Evolutionary conservation across 2,113 vertebrate genomes (phyloP).

Genomic region (Lepus timidus): DNA sequence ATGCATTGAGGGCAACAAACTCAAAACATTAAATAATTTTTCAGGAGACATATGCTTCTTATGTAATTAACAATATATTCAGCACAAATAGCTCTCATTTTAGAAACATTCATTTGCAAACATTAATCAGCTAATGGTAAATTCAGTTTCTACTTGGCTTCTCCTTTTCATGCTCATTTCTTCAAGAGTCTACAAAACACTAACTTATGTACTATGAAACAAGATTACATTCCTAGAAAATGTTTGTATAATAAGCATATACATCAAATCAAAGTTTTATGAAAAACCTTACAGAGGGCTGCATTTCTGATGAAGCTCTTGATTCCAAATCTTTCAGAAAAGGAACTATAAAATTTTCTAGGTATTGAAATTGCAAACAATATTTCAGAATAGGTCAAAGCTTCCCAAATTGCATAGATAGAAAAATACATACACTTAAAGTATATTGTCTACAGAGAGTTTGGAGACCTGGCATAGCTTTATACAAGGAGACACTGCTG

Average conservation of each 20-base stretch:
- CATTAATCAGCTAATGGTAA: constrained; percentile 54
- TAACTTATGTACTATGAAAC: constrained; percentile 34
- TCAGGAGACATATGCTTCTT: constrained; percentile 63
- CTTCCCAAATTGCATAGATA: neutral
- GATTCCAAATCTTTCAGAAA: neutral
- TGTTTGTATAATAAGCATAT: neutral
- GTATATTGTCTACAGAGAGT: neutral
- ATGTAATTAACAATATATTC: constrained; percentile 61
- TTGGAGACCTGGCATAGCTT: neutral
- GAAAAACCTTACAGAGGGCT: constrained; percentile 29
- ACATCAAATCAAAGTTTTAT: constrained; percentile 42
- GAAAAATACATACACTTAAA: neutral
- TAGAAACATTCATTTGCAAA: constrained; percentile 53
- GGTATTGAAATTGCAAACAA: constrained; percentile 14
- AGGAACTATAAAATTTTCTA: neutral
- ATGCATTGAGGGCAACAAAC: neutral
- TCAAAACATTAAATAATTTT: constrained; percentile 61
- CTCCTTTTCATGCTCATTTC: constrained; percentile 13
- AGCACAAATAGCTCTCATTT: constrained; percentile 63
- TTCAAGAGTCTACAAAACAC: constrained; percentile 18
- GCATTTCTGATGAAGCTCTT: neutral
- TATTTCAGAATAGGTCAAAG: constrained; percentile 27
- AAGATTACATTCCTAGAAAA: constrained; percentile 49
- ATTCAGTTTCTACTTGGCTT: constrained; percentile 55
- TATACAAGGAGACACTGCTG: neutral